Base-by-base conservation (phyloP, 2,113 vertebrate species). In the Gadus macrocephalus region DNA sequence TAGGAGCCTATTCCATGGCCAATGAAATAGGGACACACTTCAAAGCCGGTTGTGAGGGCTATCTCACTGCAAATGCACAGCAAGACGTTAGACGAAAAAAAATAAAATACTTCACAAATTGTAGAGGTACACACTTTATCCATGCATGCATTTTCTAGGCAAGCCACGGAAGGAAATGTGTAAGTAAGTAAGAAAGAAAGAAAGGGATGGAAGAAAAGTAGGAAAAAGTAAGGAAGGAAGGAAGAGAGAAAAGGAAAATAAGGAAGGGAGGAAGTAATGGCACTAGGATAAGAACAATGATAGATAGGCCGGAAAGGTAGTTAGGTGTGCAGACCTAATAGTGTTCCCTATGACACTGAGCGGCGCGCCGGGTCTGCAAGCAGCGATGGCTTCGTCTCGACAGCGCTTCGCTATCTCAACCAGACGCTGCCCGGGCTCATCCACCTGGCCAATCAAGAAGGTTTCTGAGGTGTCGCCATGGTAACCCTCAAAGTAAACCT, bases 381-480 rank as follows among this genome's bases (percentile, higher is more conserved):
- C 93, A 71, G 92, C 91, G 76, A 99, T 95, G 75, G 97, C 97
- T 89, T 96, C 93, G 81, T 98, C 95, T 92, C 97, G 91, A 81
- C 95, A 98, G 85, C 89, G 91, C 85, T 90, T 93, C 74, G 96
- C 96, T 56, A 94, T 92, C 85, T 94, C 93, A 12, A 92, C 97
- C 92, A 92, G 88, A 85, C 86, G 92, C 90, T 86, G 88, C 76
- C 95, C 96, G 80, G 80, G 78, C 81, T 95, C 91, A 81, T 98
- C 94, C 82, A 97, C 97, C 78, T 86, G 89, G 80, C 96, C 96
- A 81, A 98, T 91, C 85, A 96, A 81, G 92, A 97, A 96, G 5
- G 97, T 99, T 90, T 99, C 97, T 27, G 97, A 98, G 53, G 97
- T 99, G 85, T 99, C 97, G 72, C 97, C 97, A 53, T 99, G 96